Evolutionary conservation across 2,888 invertebrate species (phyloP), one percentile per base, ranked within the genome.

Genomic region (Priocnemis perturbator): DNA sequence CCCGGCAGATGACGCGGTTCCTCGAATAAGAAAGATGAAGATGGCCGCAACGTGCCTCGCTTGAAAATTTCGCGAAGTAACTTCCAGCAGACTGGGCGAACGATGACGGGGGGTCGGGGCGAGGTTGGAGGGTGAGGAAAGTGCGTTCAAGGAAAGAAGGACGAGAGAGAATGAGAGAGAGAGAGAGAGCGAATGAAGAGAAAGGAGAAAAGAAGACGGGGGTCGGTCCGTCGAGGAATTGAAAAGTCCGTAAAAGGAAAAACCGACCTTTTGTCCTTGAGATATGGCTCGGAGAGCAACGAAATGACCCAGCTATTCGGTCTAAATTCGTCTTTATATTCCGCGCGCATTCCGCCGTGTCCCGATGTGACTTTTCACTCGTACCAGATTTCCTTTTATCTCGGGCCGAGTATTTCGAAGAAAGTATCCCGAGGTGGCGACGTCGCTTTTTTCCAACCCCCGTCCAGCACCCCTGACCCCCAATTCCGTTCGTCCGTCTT

Each of bases 21-120:
- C 52, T 20, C 45, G 55, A 70, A 73, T 52, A 56, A 73, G 58
- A 73, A 67, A 55, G 66, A 77, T 58, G 67, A 77, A 77, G 69
- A 77, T 77, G 64, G 74, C 64, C 21, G 67, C 64, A 77, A 77
- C 76, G 76, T 77, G 77, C 77, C 15, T 14, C 15, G 77, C 66
- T 64, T 64, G 53, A 69, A 15, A 67, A 64, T 77, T 73, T 77
- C 60, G 50, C 50, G 50, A 5, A 5, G 50, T 37, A 37, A 37
- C 37, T 37, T 37, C 37, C 37, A n/a, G 37, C 26, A 2, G 26
- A 5, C 26, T 5, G 26, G 5, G 26, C 26, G 26, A 26, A 26
- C n/a, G n/a, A n/a, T n/a, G n/a, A n/a, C n/a, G n/a, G n/a, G n/a
- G 7, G 26, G 7, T 26, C 26, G 17, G 11, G 11, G 11, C 47